A percentile compares a stretch with the other conserved stretches of the same genome.
These are phyloP conservation scores for Homarus gammarus DNA, from an alignment of 2,888 invertebrate genomes.

Conservation along the genomic window DNA sequence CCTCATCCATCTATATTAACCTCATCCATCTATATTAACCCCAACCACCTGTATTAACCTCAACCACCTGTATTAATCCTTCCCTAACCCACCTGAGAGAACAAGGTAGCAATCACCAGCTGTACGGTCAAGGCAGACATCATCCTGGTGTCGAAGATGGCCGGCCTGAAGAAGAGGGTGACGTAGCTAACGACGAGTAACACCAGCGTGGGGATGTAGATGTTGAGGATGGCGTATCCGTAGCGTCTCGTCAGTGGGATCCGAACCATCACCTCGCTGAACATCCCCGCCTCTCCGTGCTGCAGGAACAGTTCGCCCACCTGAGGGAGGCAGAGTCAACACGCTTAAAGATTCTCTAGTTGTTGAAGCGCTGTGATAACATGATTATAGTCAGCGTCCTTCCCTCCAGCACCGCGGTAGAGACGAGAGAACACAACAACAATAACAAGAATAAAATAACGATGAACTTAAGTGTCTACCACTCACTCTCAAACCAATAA, in stretches of 20 bases:
- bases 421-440: too few species aligned
- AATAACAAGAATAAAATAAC: too few species aligned
- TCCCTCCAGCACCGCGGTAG: too few species aligned
- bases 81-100: slow-evolving; percentile 70
- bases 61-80: too few species aligned
- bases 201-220: slow-evolving; percentile 71
- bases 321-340: not conserved
- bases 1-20: too few species aligned
- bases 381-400: too few species aligned
- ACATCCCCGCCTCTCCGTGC: slow-evolving; percentile 19
- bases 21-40: too few species aligned
- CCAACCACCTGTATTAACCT: too few species aligned
- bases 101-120: slow-evolving; percentile 73
- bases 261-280: slow-evolving; percentile 42
- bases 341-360: too few species aligned
- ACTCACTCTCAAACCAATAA: too few species aligned
- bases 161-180: slow-evolving; percentile 71
- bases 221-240: slow-evolving; percentile 73
- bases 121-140: slow-evolving; percentile 73
- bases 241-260: slow-evolving; percentile 52
- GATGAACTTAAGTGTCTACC: too few species aligned
- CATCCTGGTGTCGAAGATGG: slow-evolving; percentile 70
- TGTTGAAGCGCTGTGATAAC: too few species aligned
- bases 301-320: slow-evolving; percentile 22
- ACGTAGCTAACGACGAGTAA: slow-evolving; percentile 71